Percentiles rank a stretch among this genome's conserved stretches.
Conservation (phyloP, 2,797 vertebrate genomes). For the Buceros bicornis region DNA sequence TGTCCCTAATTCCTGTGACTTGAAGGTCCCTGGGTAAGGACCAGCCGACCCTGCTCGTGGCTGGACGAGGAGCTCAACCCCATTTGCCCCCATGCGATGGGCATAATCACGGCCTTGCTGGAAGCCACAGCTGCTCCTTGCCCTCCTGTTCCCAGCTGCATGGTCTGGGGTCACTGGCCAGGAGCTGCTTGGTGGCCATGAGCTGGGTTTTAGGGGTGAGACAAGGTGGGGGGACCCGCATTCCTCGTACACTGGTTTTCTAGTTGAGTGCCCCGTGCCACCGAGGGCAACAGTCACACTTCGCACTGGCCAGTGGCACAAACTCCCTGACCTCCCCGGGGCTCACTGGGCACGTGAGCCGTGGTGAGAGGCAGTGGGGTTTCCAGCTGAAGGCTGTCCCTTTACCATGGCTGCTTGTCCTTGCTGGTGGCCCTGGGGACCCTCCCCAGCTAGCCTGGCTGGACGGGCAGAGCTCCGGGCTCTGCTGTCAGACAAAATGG, state of each 20-base stretch:
- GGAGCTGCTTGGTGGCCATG: background rate
- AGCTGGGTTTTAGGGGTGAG: background rate
- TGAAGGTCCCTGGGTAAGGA: background rate
- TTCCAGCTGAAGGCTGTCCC: background rate
- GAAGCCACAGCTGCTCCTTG: background rate
- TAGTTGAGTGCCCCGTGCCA: background rate
- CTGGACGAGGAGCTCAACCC: background rate
- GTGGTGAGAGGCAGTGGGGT: rapidly evolving
- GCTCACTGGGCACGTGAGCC: background rate
- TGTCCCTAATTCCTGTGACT: background rate
- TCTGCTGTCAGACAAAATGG: rapidly evolving
- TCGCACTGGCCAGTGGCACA: background rate
- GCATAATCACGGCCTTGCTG: background rate
- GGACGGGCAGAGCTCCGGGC: background rate
- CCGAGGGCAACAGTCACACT: background rate
- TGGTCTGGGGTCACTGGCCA: rapidly evolving
- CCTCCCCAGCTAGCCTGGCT: background rate
- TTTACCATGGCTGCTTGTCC: background rate
- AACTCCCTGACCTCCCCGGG: constrained; percentile 12
- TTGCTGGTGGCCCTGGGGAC: background rate
- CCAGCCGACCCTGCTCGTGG: rapidly evolving
- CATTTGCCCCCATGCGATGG: background rate
- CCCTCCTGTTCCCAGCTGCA: background rate
- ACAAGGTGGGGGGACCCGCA: background rate
- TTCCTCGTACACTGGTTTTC: background rate